Conservation (phyloP, 2,797 vertebrate genomes). For the Buceros bicornis region DNA sequence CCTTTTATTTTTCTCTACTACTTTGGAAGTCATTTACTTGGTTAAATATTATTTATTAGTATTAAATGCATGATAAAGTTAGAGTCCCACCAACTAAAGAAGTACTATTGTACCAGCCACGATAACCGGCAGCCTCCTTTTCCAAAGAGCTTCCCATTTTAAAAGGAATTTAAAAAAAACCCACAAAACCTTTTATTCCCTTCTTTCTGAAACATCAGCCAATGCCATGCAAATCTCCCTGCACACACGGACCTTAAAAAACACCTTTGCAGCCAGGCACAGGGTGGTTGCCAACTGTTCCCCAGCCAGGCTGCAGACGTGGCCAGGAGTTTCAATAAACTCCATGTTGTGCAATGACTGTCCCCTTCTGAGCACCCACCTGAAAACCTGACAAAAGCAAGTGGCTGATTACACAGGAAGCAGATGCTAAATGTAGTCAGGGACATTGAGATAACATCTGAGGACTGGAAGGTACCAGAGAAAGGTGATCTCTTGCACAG, state of each 20-base stretch:
- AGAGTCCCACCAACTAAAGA: neutral
- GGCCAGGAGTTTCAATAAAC: neutral
- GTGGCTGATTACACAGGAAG: rapidly evolving
- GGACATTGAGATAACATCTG: neutral
- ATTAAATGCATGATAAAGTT: neutral
- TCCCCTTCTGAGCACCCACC: neutral
- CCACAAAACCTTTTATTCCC: neutral
- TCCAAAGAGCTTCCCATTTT: neutral
- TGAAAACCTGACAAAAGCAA: neutral
- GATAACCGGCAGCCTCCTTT: neutral
- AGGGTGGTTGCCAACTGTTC: rapidly evolving
- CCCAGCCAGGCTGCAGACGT: rapidly evolving
- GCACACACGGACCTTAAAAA: rapidly evolving
- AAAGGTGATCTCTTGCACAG: neutral
- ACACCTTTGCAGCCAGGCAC: neutral
- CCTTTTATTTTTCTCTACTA: constrained; percentile 10
- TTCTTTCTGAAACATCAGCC: neutral
- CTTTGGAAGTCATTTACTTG: constrained; percentile 14
- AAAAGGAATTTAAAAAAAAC: neutral
- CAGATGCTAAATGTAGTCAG: neutral
- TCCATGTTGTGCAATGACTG: neutral
- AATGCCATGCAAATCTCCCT: rapidly evolving
- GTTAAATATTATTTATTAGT: neutral
- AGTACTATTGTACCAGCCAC: neutral
- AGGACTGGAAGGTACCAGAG: rapidly evolving